These are phyloP conservation scores for Diplogasteroides magnus DNA, from an alignment of 1,140 invertebrate species.

Conservation along the genomic window DNA sequence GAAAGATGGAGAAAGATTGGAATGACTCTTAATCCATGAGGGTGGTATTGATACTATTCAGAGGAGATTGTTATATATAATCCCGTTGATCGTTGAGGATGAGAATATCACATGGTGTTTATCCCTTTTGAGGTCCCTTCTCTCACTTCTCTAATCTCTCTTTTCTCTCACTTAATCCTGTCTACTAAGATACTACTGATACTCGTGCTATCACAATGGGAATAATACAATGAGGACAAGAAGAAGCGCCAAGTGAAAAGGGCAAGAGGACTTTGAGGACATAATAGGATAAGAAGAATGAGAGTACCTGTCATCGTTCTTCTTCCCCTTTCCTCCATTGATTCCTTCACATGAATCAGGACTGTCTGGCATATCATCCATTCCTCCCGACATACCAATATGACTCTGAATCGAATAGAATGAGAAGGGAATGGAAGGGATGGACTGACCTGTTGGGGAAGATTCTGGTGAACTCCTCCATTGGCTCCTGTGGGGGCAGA, in stretches of 20 bases:
- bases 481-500: neutral
- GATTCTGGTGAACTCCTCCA: neutral
- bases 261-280: neutral
- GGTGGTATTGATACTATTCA: too few relatives aligned
- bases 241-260: neutral
- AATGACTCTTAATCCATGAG: too few relatives aligned
- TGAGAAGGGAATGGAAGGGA: neutral
- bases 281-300: neutral
- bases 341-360: conserved; percentile 13
- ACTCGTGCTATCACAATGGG: neutral
- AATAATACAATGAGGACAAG: neutral
- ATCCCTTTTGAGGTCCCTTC: too few relatives aligned
- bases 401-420: neutral
- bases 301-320: conserved; percentile 12
- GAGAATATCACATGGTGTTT: too few relatives aligned
- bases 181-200: too few relatives aligned
- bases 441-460: neutral
- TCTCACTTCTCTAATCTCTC: too few relatives aligned
- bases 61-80: too few relatives aligned
- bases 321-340: too few relatives aligned
- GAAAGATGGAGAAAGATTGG: too few relatives aligned
- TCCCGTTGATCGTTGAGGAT: too few relatives aligned
- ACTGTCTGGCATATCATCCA: conserved; percentile 12
- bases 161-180: too few relatives aligned
- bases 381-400: neutral